These are phyloP conservation scores for Branchellion lobata DNA, from an alignment of 2,888 invertebrate species.

Conservation along the genomic window DNA sequence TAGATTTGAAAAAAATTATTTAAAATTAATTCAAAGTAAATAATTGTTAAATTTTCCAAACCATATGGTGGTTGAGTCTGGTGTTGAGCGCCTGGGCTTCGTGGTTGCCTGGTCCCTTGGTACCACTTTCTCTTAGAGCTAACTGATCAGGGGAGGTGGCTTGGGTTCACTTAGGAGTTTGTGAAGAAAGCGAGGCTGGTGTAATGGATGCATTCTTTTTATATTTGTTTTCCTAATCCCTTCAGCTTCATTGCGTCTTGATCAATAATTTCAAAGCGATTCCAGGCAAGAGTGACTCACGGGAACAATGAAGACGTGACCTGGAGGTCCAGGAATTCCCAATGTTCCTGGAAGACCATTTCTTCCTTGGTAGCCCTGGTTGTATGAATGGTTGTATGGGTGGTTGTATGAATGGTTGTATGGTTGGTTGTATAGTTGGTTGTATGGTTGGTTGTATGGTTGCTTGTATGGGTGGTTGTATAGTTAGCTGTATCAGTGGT, in stretches of 20 bases:
- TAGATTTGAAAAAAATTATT: too few species aligned
- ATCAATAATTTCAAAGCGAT: too few species aligned
- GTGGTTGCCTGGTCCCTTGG: conserved; percentile 69
- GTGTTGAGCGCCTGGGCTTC: conserved; percentile 78
- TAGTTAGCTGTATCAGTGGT: background rate
- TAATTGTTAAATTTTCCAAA: too few species aligned
- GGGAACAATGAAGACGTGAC: conserved; percentile 85
- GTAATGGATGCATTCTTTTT: background rate
- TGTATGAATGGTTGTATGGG: conserved; percentile 12
- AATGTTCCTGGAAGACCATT: conserved; percentile 74
- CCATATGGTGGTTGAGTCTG: conserved; percentile 85
- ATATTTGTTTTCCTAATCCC: too few species aligned
- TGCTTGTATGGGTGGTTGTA: background rate
- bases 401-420: background rate
- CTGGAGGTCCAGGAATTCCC: conserved; percentile 79
- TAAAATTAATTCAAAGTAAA: too few species aligned
- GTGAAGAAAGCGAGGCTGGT: background rate
- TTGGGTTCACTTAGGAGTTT: too few species aligned
- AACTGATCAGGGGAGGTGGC: conserved; percentile 48
- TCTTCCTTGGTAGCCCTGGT: conserved; percentile 71
- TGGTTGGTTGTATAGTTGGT: too few species aligned
- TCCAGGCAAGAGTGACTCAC: conserved; percentile 65
- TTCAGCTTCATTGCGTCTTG: too few species aligned
- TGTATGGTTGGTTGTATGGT: background rate
- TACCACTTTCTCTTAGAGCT: conserved; percentile 69